A percentile compares a stretch with the other conserved stretches of the same genome.
These are phyloP conservation scores for Danaus plexippus DNA, from an alignment of 1,140 invertebrate genomes.

Conservation along the genomic window DNA sequence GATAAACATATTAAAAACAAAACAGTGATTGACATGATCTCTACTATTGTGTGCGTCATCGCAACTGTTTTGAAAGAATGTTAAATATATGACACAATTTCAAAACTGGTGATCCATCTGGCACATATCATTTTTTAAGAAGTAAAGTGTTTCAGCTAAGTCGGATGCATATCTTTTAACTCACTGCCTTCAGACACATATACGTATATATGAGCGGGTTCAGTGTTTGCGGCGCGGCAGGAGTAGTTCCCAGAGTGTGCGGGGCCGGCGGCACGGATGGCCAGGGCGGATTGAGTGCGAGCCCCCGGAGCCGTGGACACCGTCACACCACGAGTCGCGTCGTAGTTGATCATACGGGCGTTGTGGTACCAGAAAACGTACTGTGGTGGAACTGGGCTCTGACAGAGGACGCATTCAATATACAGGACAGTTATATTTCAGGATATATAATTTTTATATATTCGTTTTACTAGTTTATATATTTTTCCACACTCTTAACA, in stretches of 20 bases:
- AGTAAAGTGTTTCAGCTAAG: neutral
- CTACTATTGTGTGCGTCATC: too few species aligned
- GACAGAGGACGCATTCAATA: slow-evolving; percentile 19
- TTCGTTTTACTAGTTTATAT: too few species aligned
- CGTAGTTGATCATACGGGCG: slow-evolving; percentile 93
- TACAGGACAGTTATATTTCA: too few species aligned
- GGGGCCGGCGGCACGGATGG: slow-evolving; percentile 84
- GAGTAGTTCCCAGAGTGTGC: slow-evolving; percentile 92
- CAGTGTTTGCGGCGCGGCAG: slow-evolving; percentile 89
- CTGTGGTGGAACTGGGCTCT: slow-evolving; percentile 90
- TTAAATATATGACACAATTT: too few species aligned
- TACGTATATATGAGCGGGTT: slow-evolving; percentile 88
- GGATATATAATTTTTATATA: too few species aligned
- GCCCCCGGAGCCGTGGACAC: slow-evolving; percentile 87
- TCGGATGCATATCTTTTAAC: slow-evolving; percentile 15
- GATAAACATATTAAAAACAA: neutral
- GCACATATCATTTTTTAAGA: neutral
- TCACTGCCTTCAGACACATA: slow-evolving; percentile 89
- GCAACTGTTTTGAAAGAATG: too few species aligned
- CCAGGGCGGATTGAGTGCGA: slow-evolving; percentile 84
- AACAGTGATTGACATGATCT: too few species aligned
- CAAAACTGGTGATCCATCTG: too few species aligned
- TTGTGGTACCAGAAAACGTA: slow-evolving; percentile 95
- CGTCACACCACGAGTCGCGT: slow-evolving; percentile 83
- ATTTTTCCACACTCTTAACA: too few species aligned